These are phyloP conservation scores for Anastrepha obliqua DNA, from an alignment of 1,140 invertebrate genomes.

Conservation along the genomic window DNA sequence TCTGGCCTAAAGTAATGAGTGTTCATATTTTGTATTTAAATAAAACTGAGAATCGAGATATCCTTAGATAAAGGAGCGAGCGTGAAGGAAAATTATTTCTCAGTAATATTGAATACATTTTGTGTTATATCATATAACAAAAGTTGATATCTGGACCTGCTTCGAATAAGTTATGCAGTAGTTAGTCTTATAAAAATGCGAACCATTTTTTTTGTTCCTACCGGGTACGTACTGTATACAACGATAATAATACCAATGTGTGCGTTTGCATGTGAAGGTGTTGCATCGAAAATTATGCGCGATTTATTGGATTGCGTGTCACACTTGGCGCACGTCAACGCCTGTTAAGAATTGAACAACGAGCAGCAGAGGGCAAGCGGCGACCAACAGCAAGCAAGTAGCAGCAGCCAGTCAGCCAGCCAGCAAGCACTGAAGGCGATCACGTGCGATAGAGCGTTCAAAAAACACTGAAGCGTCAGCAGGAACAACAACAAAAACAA, in stretches of 20 bases:
- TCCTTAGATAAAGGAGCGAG: too few relatives aligned
- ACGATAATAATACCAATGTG: too few relatives aligned
- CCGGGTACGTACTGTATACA: not conserved
- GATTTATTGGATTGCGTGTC: conserved; percentile 51
- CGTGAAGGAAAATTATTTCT: too few relatives aligned
- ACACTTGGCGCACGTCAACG: conserved; percentile 52
- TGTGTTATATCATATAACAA: too few relatives aligned
- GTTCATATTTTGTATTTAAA: too few relatives aligned
- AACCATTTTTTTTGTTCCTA: not conserved
- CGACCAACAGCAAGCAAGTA: not conserved
- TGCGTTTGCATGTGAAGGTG: conserved; percentile 23
- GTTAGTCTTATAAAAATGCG: too few relatives aligned
- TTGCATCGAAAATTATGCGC: conserved; percentile 50
- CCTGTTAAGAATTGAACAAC: conserved; percentile 35
- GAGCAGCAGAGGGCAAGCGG: not conserved
- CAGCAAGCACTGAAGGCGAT: conserved; percentile 12
- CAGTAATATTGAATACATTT: too few relatives aligned
- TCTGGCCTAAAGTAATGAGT: too few relatives aligned
- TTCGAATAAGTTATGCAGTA: too few relatives aligned
- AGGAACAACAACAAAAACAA: not conserved
- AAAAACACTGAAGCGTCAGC: not conserved
- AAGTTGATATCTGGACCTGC: too few relatives aligned
- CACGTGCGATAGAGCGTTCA: conserved; percentile 39
- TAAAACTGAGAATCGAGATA: too few relatives aligned
- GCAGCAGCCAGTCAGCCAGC: not conserved